These are phyloP conservation scores for Lucilia cuprina DNA, from an alignment of 1,140 invertebrate genomes.

Conservation along the genomic window DNA sequence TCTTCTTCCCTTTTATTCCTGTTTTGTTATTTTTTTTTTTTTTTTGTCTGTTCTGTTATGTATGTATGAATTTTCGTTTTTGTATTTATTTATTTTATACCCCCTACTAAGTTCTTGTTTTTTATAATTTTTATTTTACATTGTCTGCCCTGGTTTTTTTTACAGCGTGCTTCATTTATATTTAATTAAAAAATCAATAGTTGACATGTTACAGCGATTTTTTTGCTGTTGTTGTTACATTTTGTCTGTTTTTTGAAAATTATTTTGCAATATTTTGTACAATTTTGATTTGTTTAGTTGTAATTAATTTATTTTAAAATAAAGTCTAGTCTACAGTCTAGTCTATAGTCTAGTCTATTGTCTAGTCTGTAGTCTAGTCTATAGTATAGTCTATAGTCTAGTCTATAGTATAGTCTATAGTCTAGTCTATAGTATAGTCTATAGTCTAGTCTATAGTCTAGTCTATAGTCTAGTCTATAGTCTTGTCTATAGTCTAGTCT, in stretches of 20 bases:
- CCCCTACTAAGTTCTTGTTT: neutral
- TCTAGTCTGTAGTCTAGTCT: too few species aligned
- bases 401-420: too few species aligned
- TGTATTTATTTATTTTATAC: neutral
- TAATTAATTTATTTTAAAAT: too few species aligned
- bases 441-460: too few species aligned
- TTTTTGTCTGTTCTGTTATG: neutral
- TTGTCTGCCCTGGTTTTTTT: conserved; percentile 11
- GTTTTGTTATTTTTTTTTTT: neutral
- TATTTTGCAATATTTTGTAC: neutral
- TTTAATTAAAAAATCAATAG: conserved; percentile 16
- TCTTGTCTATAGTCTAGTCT: too few species aligned
- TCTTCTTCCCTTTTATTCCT: neutral
- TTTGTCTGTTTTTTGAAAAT: too few species aligned
- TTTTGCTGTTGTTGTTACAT: neutral
- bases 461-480: too few species aligned
- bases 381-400: too few species aligned
- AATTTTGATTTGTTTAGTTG: neutral
- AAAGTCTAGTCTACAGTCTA: too few species aligned
- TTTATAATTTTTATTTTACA: neutral
- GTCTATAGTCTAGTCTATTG: too few species aligned
- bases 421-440: too few species aligned
- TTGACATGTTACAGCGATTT: neutral
- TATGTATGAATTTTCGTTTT: neutral
- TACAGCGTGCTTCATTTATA: neutral